Evolutionary conservation across 2,888 invertebrate species (phyloP).

Genomic region (Argyresthia goedartella): DNA sequence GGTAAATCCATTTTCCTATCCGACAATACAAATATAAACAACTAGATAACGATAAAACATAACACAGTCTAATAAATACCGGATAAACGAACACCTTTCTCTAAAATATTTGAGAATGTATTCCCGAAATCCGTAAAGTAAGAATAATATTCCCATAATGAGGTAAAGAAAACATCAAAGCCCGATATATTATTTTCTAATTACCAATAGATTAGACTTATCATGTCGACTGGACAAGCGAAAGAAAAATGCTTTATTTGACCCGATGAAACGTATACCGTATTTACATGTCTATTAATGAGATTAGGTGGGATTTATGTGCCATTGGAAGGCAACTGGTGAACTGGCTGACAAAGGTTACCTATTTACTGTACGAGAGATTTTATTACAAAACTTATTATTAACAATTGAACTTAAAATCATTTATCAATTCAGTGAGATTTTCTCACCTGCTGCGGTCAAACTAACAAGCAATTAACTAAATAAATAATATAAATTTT

Average conservation of each 20-base stretch:
- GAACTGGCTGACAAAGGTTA: too few species aligned
- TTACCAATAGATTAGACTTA: constrained; percentile 66
- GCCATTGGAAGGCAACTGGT: too few species aligned
- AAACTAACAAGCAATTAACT: too few species aligned
- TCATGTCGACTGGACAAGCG: constrained; percentile 28
- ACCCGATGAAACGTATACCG: constrained; percentile 42
- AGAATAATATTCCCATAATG: constrained; percentile 56
- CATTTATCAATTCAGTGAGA: too few species aligned
- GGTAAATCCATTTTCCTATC: too few species aligned
- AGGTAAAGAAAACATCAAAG: constrained; percentile 47
- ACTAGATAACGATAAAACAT: too few species aligned
- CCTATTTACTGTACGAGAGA: too few species aligned
- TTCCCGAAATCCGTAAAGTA: constrained; percentile 38
- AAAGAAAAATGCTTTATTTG: constrained; percentile 47
- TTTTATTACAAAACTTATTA: too few species aligned
- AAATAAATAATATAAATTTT: too few species aligned
- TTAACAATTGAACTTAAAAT: too few species aligned
- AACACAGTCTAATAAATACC: too few species aligned
- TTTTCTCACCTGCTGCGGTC: too few species aligned
- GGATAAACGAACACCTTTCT: not conserved
- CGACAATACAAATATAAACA: not conserved
- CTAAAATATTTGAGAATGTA: not conserved
- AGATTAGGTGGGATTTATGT: constrained; percentile 35
- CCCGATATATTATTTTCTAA: constrained; percentile 58
- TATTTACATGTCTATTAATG: constrained; percentile 56